These are phyloP conservation scores for Rhodinocichla rosea DNA, from an alignment of 2,113 vertebrate species.

Conservation along the genomic window DNA sequence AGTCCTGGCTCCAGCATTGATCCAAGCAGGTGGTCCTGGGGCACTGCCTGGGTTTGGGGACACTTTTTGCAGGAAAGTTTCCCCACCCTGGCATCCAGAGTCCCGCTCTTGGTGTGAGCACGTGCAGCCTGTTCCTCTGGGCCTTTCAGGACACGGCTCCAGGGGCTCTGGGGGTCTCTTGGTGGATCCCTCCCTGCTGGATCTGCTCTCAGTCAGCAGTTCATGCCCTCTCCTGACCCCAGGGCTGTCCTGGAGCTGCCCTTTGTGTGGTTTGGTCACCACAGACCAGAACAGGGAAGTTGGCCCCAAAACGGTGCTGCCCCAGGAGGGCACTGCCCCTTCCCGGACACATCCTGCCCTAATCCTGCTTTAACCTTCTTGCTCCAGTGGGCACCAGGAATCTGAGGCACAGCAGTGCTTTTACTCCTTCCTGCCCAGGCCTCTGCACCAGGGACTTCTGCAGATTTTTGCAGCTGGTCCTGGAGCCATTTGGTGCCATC, in stretches of 20 bases:
- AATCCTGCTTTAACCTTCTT: not conserved
- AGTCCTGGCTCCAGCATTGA: not conserved
- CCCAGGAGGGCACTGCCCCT: not conserved
- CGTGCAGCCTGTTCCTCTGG: not conserved
- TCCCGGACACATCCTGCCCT: not conserved
- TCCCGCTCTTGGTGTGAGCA: not conserved
- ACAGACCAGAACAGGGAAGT: rapidly evolving
- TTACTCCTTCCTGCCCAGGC: not conserved
- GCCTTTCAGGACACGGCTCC: rapidly evolving
- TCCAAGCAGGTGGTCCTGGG: not conserved
- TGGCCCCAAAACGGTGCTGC: not conserved
- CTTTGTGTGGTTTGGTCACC: rapidly evolving
- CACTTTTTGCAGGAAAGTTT: rapidly evolving
- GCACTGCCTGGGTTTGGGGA: not conserved
- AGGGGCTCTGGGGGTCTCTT: not conserved
- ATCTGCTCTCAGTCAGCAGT: rapidly evolving
- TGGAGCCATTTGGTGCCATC: not conserved
- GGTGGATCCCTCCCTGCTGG: not conserved
- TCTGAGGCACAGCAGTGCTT: not conserved
- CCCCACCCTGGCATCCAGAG: not conserved
- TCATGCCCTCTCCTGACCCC: not conserved
- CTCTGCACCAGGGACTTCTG: not conserved
- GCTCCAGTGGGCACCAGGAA: not conserved
- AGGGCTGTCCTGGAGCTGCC: not conserved
- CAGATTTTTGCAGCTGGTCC: not conserved